These are phyloP conservation scores for Tor tambroides DNA, from an alignment of 2,113 vertebrate species.

Conservation along the genomic window DNA sequence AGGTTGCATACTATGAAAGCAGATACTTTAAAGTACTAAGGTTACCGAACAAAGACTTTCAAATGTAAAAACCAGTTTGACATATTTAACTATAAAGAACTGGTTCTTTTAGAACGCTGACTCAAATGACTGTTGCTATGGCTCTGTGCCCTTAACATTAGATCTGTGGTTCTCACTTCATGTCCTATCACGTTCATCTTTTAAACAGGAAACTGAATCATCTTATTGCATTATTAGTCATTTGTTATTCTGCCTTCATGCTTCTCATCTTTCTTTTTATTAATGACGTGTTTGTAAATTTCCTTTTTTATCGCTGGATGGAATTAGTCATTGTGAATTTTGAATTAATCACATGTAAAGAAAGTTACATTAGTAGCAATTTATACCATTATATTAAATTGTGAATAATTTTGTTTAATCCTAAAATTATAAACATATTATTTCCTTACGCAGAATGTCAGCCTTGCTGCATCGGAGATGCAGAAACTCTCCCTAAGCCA, in stretches of 20 bases:
- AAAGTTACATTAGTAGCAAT: background rate
- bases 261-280: conserved; percentile 45
- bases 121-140: background rate
- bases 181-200: background rate
- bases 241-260: background rate
- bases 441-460: conserved; percentile 54
- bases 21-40: background rate
- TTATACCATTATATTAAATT: background rate
- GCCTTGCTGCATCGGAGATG: conserved; percentile 47
- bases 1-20: background rate
- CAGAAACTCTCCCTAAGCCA: conserved; percentile 63
- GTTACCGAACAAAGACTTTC: background rate
- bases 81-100: background rate
- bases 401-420: background rate
- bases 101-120: background rate
- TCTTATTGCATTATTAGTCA: background rate
- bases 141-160: background rate
- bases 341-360: conserved; percentile 28
- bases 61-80: conserved; percentile 1
- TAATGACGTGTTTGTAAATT: conserved; percentile 27
- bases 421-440: background rate
- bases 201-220: background rate
- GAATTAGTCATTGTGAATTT: conserved; percentile 1
- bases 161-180: background rate
- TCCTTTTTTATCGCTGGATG: background rate